Evolutionary conservation across 2,113 vertebrate genomes (phyloP).

Genomic region (Varanus komodoensis): DNA sequence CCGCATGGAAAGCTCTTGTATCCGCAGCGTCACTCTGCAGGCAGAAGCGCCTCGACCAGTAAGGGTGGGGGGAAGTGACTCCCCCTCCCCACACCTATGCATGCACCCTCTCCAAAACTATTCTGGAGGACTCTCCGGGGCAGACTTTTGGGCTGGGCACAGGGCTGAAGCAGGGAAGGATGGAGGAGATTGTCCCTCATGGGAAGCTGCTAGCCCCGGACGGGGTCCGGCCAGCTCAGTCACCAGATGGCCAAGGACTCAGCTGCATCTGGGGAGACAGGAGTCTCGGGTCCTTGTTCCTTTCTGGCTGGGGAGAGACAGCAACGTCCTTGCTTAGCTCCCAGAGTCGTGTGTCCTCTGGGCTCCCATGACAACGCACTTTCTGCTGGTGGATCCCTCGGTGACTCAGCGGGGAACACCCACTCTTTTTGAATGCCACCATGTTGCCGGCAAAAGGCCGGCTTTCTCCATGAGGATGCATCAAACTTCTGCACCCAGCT

Average conservation of each 20-base stretch:
- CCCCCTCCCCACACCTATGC: no score
- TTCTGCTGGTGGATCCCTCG: slow-evolving; percentile 40
- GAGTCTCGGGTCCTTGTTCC: neutral
- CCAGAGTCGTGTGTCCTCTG: no score
- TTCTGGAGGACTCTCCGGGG: no score
- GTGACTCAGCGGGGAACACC: slow-evolving; percentile 56
- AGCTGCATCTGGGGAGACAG: neutral
- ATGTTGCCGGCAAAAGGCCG: slow-evolving; percentile 37
- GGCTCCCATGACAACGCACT: neutral
- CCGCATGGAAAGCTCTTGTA: neutral
- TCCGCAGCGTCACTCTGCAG: no score
- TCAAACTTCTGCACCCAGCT: neutral
- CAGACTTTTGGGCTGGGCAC: no score
- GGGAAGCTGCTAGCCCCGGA: no score
- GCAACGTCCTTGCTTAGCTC: no score
- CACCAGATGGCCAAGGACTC: neutral
- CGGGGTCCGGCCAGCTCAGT: neutral
- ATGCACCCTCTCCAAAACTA: no score
- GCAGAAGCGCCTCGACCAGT: no score
- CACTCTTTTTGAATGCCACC: slow-evolving; percentile 9
- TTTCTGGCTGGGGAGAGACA: neutral
- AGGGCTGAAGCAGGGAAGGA: no score
- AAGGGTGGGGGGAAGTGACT: no score
- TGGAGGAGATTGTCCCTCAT: no score
- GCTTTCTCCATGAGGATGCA: slow-evolving; percentile 33